These are phyloP conservation scores for Eilema griseolum DNA, from an alignment of 2,888 invertebrate species.

Conservation along the genomic window DNA sequence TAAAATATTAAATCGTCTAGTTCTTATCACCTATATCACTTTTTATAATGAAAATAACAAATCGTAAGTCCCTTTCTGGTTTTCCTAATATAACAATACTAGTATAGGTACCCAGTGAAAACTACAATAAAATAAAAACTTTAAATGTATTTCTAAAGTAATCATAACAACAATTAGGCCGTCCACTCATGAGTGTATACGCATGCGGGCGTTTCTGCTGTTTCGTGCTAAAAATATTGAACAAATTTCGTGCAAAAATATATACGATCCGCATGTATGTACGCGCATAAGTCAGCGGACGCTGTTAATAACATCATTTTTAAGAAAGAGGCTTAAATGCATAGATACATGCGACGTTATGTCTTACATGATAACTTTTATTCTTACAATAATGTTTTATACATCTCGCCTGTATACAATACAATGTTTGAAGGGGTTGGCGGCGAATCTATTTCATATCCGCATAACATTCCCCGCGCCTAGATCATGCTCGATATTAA, in stretches of 20 bases:
- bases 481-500: not conserved
- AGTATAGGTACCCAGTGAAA: not conserved
- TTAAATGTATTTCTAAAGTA: not conserved
- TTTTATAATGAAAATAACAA: not conserved
- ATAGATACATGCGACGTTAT: not conserved
- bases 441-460: too few relatives aligned
- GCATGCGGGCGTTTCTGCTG: too few relatives aligned
- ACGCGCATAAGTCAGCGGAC: too few relatives aligned
- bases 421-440: too few relatives aligned
- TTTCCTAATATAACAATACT: not conserved
- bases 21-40: conserved; percentile 9
- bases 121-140: not conserved
- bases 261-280: too few relatives aligned
- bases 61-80: not conserved
- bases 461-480: too few relatives aligned
- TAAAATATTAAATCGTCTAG: not conserved
- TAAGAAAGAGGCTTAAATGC: not conserved
- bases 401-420: too few relatives aligned
- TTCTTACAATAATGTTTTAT: not conserved
- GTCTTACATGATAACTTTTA: not conserved
- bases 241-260: too few relatives aligned
- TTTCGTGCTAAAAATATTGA: too few relatives aligned
- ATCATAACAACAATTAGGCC: not conserved
- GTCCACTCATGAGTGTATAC: too few relatives aligned
- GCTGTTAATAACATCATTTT: not conserved